Percentiles rank a stretch among this genome's conserved stretches.
Evolutionary conservation across 2,888 invertebrate genomes (phyloP).

Genomic region (Belgica antarctica): DNA sequence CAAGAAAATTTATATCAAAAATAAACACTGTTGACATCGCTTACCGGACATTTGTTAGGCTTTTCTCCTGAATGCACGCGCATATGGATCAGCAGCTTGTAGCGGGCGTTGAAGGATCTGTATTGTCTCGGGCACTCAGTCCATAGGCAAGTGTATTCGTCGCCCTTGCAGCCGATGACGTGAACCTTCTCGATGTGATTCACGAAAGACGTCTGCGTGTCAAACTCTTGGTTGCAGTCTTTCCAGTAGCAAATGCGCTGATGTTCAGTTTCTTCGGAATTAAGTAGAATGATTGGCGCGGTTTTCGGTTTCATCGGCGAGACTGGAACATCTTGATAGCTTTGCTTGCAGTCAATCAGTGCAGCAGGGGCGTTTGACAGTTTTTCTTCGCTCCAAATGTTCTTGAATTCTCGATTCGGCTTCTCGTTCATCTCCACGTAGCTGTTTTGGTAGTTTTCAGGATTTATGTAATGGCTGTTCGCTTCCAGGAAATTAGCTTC

Average conservation of each 20-base stretch:
- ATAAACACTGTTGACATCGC: too few species aligned
- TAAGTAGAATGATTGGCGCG: too few species aligned
- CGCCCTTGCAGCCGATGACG: conserved; percentile 79
- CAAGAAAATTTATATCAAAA: too few species aligned
- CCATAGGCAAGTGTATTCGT: conserved; percentile 94
- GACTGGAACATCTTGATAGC: neutral
- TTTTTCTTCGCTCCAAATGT: conserved; percentile 50
- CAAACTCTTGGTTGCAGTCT: conserved; percentile 76
- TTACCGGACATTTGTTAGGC: conserved; percentile 95
- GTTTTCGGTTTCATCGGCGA: conserved; percentile 47
- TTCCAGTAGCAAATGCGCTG: conserved; percentile 73
- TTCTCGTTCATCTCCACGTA: conserved; percentile 47
- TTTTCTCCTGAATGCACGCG: conserved; percentile 97
- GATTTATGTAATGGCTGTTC: neutral
- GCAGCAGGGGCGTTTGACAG: neutral
- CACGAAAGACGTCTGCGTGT: conserved; percentile 75
- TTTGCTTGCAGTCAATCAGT: neutral
- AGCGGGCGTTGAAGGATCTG: conserved; percentile 94
- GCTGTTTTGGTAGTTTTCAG: conserved; percentile 40
- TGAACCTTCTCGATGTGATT: conserved; percentile 83
- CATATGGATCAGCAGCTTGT: conserved; percentile 96
- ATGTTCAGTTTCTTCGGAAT: conserved; percentile 46
- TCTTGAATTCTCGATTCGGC: conserved; percentile 54
- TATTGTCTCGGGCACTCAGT: conserved; percentile 82
- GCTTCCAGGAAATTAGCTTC: neutral